Evolutionary conservation across 2,888 invertebrate genomes (phyloP).

Genomic region (Drosophila meridionalis): DNA sequence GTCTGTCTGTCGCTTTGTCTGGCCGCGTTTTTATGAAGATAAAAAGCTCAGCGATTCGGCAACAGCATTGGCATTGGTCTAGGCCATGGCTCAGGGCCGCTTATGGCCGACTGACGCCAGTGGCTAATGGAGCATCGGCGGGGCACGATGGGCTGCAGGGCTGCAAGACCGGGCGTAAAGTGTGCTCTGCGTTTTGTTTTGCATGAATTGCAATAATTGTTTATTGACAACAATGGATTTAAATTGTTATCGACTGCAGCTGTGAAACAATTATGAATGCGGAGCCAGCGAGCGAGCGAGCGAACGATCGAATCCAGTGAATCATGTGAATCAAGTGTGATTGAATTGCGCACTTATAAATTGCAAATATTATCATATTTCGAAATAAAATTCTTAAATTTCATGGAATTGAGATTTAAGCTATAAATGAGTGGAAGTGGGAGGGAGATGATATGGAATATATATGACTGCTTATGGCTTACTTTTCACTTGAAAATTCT

Average conservation of each 20-base stretch:
- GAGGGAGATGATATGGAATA: not conserved
- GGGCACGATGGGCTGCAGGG: not conserved
- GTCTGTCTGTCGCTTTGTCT: constrained; percentile 43
- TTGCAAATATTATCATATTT: constrained; percentile 12
- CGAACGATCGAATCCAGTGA: constrained; percentile 28
- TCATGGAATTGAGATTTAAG: not conserved
- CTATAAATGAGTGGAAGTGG: not conserved
- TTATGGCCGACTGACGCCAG: constrained; percentile 50
- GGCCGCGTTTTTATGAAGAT: constrained; percentile 74
- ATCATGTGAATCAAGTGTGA: constrained; percentile 46
- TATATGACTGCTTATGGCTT: not conserved
- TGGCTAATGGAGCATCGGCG: constrained; percentile 67
- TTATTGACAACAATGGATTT: constrained; percentile 78
- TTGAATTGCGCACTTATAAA: constrained; percentile 40
- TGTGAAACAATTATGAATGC: constrained; percentile 70
- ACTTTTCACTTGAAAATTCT: not conserved
- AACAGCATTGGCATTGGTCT: constrained; percentile 50
- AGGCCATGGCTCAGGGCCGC: constrained; percentile 45
- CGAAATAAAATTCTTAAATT: not conserved
- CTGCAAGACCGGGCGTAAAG: not conserved
- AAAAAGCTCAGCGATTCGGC: constrained; percentile 71
- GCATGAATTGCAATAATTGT: constrained; percentile 74
- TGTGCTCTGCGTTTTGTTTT: constrained; percentile 37
- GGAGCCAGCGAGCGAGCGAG: constrained; percentile 28
- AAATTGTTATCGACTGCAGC: constrained; percentile 74